Percentiles rank a stretch among this genome's conserved stretches.
Evolutionary conservation across 2,888 invertebrate genomes (phyloP).

Genomic region (Andrena flavipes): DNA sequence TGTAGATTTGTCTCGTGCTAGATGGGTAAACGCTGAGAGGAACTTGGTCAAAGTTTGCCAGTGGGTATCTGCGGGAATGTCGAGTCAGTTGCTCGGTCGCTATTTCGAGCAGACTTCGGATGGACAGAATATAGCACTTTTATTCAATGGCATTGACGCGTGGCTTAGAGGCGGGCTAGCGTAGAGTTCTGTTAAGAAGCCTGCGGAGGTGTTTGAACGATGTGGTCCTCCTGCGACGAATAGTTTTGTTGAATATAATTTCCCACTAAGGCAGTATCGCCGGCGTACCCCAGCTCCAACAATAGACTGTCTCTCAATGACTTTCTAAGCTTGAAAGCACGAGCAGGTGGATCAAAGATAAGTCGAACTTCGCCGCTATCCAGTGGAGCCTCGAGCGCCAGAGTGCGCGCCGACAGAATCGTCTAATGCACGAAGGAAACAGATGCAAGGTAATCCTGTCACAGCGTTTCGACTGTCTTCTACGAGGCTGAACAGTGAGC

Average conservation of each 20-base stretch:
- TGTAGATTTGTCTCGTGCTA: not conserved
- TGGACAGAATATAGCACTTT: too few species aligned
- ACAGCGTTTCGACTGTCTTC: constrained; percentile 1
- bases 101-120: too few species aligned
- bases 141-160: too few species aligned
- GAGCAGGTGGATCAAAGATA: constrained; percentile 3
- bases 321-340: not conserved
- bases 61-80: not conserved
- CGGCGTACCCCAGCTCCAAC: too few species aligned
- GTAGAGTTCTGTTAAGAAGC: too few species aligned
- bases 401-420: not conserved
- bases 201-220: too few species aligned
- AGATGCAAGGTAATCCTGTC: constrained; percentile 18
- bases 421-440: not conserved
- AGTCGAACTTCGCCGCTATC: not conserved
- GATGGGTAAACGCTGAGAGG: not conserved
- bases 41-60: not conserved
- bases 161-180: too few species aligned
- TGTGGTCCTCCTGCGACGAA: too few species aligned
- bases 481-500: not conserved
- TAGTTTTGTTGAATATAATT: too few species aligned
- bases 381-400: not conserved
- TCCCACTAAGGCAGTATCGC: too few species aligned
- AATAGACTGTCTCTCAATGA: not conserved
- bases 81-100: too few species aligned